A percentile compares a stretch with the other conserved stretches of the same genome.
Conservation (phyloP, 2,113 vertebrate genomes). For the Pelusios castaneus region DNA sequence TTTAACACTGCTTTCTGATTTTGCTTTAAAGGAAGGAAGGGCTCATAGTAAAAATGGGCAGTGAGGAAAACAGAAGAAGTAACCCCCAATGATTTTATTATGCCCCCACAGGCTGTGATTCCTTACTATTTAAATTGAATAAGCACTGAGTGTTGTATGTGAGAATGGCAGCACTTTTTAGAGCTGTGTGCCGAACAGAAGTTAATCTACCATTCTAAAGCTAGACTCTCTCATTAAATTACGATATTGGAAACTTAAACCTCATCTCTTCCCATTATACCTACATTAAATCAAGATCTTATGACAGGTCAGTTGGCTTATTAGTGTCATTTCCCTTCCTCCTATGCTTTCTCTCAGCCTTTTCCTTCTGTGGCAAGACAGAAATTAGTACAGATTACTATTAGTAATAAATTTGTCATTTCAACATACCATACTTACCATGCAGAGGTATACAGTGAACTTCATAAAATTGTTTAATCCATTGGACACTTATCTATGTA, state of each 20-base stretch:
- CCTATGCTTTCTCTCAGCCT: background rate
- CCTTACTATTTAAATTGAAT: background rate
- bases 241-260: background rate
- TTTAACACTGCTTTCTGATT: background rate
- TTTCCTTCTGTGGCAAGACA: background rate
- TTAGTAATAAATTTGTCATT: background rate
- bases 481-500: background rate
- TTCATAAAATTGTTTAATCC: background rate
- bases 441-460: background rate
- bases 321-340: background rate
- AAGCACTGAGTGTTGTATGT: background rate
- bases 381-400: background rate
- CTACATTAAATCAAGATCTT: background rate
- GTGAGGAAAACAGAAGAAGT: background rate
- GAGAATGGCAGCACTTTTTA: background rate
- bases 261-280: background rate
- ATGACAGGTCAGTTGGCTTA: background rate
- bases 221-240: background rate
- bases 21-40: too few species aligned
- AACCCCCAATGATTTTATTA: background rate
- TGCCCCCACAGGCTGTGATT: background rate
- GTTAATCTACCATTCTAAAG: background rate
- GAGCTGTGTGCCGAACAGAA: background rate
- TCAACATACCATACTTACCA: background rate
- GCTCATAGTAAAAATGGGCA: background rate